A percentile compares a stretch with the other conserved stretches of the same genome.
phyloP scores from a whole-genome alignment of 2,113 vertebrate genomes.

The Rostratula benghalensis region DNA sequence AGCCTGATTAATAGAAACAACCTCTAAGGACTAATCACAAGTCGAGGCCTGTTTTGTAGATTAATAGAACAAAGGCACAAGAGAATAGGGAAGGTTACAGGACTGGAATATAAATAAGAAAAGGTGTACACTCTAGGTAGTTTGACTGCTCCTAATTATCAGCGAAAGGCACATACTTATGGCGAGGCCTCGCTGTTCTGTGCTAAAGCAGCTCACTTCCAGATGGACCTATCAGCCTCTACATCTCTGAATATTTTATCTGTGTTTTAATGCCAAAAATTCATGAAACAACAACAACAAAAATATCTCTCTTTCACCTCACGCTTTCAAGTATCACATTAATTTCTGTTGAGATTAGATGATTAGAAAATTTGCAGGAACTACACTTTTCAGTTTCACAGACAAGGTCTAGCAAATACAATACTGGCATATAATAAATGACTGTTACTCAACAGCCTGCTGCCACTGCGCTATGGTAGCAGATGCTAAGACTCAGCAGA shows the following conservation, averaged over 20 bases:
- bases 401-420: background rate
- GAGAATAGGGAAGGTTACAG: slow-evolving; percentile 64
- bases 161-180: background rate
- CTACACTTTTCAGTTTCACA: background rate
- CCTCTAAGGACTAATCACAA: slow-evolving; percentile 79
- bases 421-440: rapidly evolving
- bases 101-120: slow-evolving; percentile 76
- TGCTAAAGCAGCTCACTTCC: background rate
- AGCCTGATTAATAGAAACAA: slow-evolving; percentile 81
- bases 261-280: background rate
- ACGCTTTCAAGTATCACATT: background rate
- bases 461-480: background rate
- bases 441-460: background rate
- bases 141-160: slow-evolving; percentile 21
- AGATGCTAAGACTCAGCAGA: background rate
- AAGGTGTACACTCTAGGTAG: slow-evolving; percentile 63
- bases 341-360: background rate
- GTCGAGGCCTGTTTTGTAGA: slow-evolving; percentile 76
- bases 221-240: background rate
- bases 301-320: background rate
- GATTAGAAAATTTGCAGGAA: background rate
- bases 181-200: background rate
- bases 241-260: background rate
- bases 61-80: slow-evolving; percentile 78
- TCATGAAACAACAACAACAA: background rate